These are phyloP conservation scores for Crotalus horridus DNA, from an alignment of 2,113 vertebrate species.

Conservation along the genomic window DNA sequence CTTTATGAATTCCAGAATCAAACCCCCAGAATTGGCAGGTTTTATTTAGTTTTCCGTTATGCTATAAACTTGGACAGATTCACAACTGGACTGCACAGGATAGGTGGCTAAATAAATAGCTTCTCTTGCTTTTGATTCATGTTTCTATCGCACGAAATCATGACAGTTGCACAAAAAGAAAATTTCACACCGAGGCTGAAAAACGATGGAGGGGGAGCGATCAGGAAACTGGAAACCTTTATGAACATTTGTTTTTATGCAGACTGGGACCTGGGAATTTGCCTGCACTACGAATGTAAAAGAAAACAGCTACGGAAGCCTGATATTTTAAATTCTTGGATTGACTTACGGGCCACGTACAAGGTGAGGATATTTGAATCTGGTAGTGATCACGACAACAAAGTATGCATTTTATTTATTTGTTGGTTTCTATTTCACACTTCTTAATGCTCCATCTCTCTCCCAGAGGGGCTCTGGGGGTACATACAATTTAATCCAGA, in stretches of 20 bases:
- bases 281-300: conserved; percentile 91
- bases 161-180: not conserved
- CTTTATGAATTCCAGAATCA: not conserved
- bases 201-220: not conserved
- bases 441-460: not conserved
- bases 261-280: conserved; percentile 98
- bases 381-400: not conserved
- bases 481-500: not conserved
- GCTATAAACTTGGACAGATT: no score
- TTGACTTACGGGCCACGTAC: conserved; percentile 90
- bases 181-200: not conserved
- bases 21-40: no score
- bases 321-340: conserved; percentile 86
- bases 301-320: conserved; percentile 91
- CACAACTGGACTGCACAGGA: not conserved
- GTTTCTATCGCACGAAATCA: not conserved
- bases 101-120: not conserved
- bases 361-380: conserved; percentile 70
- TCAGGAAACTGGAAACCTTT: not conserved
- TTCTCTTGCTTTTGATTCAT: not conserved
- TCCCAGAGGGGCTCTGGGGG: not conserved
- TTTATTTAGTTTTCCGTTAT: not conserved
- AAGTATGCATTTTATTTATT: not conserved
- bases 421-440: not conserved
- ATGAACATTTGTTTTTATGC: conserved; percentile 35